A percentile compares a stretch with the other conserved stretches of the same genome.
Conservation (phyloP, 2,113 vertebrate species). For the Butastur rufipennis region DNA sequence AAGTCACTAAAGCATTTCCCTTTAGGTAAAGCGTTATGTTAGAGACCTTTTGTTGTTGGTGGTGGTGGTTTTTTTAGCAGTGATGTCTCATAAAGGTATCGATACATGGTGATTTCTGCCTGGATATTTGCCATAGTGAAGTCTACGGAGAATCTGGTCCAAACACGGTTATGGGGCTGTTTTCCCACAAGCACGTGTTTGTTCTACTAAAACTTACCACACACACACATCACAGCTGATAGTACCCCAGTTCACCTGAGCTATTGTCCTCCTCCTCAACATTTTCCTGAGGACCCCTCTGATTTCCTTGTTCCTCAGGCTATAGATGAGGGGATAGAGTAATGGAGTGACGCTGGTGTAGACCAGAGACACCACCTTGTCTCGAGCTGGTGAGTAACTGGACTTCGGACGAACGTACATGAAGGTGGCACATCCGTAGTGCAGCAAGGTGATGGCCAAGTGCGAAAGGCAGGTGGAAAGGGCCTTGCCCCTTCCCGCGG, state of each 20-base stretch:
- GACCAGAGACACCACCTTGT: conserved; percentile 65
- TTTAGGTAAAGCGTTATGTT: background rate
- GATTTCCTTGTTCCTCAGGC: conserved; percentile 38
- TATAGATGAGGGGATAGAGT: conserved; percentile 63
- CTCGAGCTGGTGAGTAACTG: conserved; percentile 37
- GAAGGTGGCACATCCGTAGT: conserved; percentile 67
- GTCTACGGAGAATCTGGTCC: background rate
- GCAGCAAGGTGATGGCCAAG: conserved; percentile 57
- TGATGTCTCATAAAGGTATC: background rate
- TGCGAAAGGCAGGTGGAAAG: conserved; percentile 67
- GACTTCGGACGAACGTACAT: conserved; percentile 60
- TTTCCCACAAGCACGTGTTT: background rate
- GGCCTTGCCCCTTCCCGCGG: conserved; percentile 36
- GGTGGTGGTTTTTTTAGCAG: background rate
- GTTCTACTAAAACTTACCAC: background rate
- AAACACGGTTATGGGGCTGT: background rate
- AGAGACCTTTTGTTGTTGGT: background rate
- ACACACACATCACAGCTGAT: background rate
- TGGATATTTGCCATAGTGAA: background rate
- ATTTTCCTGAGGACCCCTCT: conserved; percentile 9
- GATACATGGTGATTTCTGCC: background rate
- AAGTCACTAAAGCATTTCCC: background rate
- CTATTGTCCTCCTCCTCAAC: background rate
- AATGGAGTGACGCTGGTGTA: conserved; percentile 69
- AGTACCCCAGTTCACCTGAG: background rate